These are phyloP conservation scores for Fissipunctia ypsillon DNA, from an alignment of 2,888 invertebrate genomes.

Conservation along the genomic window DNA sequence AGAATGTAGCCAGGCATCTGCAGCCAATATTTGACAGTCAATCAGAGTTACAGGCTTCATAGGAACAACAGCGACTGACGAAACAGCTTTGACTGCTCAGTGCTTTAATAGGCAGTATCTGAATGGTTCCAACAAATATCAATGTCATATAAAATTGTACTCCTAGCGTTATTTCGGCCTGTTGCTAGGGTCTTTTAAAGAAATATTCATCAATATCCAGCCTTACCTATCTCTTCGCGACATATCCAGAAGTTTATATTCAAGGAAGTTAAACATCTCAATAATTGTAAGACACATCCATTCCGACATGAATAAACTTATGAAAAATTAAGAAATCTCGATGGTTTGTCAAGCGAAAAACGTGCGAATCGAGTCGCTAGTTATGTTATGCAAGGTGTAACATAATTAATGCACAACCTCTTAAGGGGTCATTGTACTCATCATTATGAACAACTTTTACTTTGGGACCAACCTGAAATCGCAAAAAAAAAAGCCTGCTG, in stretches of 20 bases:
- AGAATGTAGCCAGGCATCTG: neutral
- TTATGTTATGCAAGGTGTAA: too few relatives aligned
- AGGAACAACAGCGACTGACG: neutral
- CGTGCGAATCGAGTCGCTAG: neutral
- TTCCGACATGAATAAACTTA: neutral
- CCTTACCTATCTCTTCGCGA: neutral
- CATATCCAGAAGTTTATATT: neutral
- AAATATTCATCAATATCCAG: constrained; percentile 3
- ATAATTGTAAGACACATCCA: neutral
- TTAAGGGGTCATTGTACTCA: too few relatives aligned
- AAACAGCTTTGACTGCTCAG: neutral
- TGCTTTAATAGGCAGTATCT: neutral
- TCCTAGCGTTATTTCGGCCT: constrained; percentile 27
- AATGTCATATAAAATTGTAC: constrained; percentile 15
- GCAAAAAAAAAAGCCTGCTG: too few relatives aligned
- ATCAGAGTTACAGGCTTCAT: neutral
- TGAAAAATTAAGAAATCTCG: neutral
- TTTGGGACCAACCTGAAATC: too few relatives aligned
- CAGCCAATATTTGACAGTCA: too few relatives aligned
- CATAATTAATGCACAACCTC: too few relatives aligned
- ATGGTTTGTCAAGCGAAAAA: neutral
- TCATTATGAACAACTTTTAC: too few relatives aligned
- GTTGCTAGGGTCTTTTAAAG: constrained; percentile 9
- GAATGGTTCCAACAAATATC: constrained; percentile 10
- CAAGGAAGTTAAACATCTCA: neutral